Conservation (phyloP, 1,140 invertebrate genomes). For the Dermatophagoides farinae region DNA sequence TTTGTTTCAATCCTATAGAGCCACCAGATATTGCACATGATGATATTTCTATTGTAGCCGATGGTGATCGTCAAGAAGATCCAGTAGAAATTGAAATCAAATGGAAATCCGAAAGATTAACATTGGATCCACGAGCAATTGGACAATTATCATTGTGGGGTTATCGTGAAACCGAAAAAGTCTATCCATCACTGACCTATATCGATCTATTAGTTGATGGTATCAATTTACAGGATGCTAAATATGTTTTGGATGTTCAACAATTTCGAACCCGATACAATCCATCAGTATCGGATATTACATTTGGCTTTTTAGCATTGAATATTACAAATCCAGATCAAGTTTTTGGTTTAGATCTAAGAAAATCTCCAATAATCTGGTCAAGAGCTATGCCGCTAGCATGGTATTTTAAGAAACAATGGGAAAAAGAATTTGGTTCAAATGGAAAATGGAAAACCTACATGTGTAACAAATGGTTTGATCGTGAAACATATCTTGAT, state of each 20-base stretch:
- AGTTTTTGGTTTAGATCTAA: constrained; percentile 32
- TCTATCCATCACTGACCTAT: constrained; percentile 21
- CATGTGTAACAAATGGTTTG: constrained; percentile 69
- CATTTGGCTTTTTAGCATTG: constrained; percentile 73
- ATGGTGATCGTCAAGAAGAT: constrained; percentile 18
- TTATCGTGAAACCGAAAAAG: constrained; percentile 18
- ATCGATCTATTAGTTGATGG: constrained; percentile 17
- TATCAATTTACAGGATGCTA: constrained; percentile 6
- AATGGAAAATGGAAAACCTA: constrained; percentile 46
- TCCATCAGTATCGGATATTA: constrained; percentile 38
- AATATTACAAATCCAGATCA: constrained; percentile 49
- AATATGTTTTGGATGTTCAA: constrained; percentile 11
- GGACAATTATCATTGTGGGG: constrained; percentile 20
- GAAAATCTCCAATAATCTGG: constrained; percentile 64
- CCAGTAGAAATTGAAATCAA: constrained; percentile 17
- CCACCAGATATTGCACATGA: constrained; percentile 22
- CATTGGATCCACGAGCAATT: constrained; percentile 7
- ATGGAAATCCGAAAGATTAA: constrained; percentile 21
- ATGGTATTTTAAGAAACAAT: constrained; percentile 77
- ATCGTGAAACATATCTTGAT: constrained; percentile 58
- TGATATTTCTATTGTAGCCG: constrained; percentile 17
- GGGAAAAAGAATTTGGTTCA: constrained; percentile 50
- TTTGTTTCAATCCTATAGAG: constrained; percentile 11
- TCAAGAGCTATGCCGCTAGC: constrained; percentile 67
- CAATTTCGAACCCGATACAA: constrained; percentile 45